Evolutionary conservation across 2,113 vertebrate species (phyloP).

Genomic region (Xenus cinereus): DNA sequence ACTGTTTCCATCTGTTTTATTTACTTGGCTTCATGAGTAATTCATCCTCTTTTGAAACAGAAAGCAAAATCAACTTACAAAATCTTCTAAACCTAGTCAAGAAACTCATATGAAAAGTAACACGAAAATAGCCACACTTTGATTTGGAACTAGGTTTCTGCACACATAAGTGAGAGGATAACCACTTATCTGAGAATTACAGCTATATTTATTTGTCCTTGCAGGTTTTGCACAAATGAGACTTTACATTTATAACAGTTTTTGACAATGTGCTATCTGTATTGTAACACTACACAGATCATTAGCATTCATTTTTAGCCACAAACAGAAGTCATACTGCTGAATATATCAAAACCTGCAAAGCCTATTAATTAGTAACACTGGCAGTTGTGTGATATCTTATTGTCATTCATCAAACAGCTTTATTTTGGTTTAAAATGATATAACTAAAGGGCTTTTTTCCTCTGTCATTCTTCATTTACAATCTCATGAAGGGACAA

Average conservation of each 20-base stretch:
- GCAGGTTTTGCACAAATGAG: conserved; percentile 14
- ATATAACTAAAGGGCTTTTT: not conserved
- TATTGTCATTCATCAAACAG: conserved; percentile 59
- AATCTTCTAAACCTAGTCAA: not conserved
- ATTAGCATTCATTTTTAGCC: conserved; percentile 51
- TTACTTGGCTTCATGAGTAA: not conserved
- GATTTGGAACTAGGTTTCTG: not conserved
- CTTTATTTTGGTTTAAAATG: conserved; percentile 57
- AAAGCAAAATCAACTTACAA: not conserved
- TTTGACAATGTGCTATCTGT: conserved; percentile 54
- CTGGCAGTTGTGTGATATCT: conserved; percentile 14
- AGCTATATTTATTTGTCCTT: not conserved
- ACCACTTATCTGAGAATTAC: not conserved
- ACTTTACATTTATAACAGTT: conserved; percentile 1
- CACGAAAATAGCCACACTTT: not conserved
- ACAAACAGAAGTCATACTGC: conserved; percentile 36
- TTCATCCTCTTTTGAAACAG: not conserved
- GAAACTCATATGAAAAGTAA: not conserved
- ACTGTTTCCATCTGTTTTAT: not conserved
- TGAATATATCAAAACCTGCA: conserved; percentile 48
- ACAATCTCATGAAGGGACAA: conserved; percentile 11
- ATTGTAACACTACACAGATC: not conserved
- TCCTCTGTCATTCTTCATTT: conserved; percentile 45
- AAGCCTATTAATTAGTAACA: conserved; percentile 61
- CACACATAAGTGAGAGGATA: not conserved